Evolutionary conservation across 2,888 invertebrate genomes (phyloP), one percentile per base, ranked within the genome.

Genomic region (Phyto melanocephala): DNA sequence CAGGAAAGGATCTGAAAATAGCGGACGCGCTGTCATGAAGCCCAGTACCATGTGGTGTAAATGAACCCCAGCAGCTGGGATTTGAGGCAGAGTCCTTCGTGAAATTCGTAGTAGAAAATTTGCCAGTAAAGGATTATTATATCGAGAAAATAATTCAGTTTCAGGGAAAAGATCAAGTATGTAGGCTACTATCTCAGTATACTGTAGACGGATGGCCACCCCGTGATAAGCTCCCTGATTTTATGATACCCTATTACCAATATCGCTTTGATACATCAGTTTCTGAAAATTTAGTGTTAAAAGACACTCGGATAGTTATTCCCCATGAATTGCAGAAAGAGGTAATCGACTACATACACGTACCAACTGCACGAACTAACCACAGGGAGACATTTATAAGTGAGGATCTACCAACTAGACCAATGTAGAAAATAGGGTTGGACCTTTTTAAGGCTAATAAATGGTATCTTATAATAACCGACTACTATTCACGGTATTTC

Each of bases 371-470:
- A 22, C n/a, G 65, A n/a, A 60, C 1, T 40, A 52, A 52, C 35
- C 17, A 20, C 17, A 70, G 17, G n/a, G 47, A 70, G 22, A 37
- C 67, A 2, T 78, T 62, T 17, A 42, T 35, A 40, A 37, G 8
- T 50, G 60, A 71, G 13, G 50, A 17, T 13, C 28, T 40, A 6
- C 58, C 74, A 5, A 67, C 67, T 42, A 15, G 62, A 37, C 68
- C 80, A 22, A 74, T 75, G 37, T 52, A 75, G 5, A 80, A 68
- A 68, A 58, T 75, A 50, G 75, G 54, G 7, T 37, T 67, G n/a
- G 80, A 80, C 62, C 22, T 75, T 1, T 68, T 80, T 17, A 80
- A 75, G 50, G 50, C 50, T 24, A 40, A n/a, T n/a, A n/a, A n/a
- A n/a, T n/a, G n/a, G n/a, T n/a, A n/a, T n/a, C n/a, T n/a, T n/a